Percentiles rank a stretch among this genome's conserved stretches.
phyloP scores from a whole-genome alignment of 1,140 invertebrate species.

The Tachypleus tridentatus region DNA sequence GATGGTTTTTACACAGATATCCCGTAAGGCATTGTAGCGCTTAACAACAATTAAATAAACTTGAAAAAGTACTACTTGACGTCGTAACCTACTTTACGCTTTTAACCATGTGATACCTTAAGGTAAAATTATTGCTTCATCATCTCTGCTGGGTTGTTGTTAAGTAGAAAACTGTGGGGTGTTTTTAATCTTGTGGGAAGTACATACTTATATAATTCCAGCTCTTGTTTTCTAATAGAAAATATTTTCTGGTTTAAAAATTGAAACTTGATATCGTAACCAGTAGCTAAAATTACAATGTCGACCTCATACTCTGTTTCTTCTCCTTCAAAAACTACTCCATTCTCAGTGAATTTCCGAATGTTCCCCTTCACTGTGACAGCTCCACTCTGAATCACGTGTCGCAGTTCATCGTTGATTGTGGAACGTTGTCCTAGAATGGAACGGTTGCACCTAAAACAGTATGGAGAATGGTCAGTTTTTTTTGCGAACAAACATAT shows the following conservation, averaged over 20 bases:
- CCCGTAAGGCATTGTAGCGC: no score
- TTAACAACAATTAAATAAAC: no score
- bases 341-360: constrained; percentile 27
- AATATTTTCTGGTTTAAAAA: constrained; percentile 29
- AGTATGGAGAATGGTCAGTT: constrained; percentile 37
- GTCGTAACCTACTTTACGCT: no score
- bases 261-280: constrained; percentile 35
- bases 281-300: constrained; percentile 34
- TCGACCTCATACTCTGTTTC: constrained; percentile 25
- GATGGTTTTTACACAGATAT: no score
- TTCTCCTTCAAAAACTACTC: constrained; percentile 31
- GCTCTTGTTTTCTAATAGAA: constrained; percentile 29
- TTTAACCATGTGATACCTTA: no score
- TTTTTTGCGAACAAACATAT: constrained; percentile 14
- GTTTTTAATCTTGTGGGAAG: constrained; percentile 32
- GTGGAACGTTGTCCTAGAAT: constrained; percentile 39
- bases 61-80: no score
- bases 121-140: no score
- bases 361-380: constrained; percentile 34
- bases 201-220: constrained; percentile 38
- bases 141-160: no score
- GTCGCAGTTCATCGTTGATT: constrained; percentile 43
- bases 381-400: constrained; percentile 37
- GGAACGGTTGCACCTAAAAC: constrained; percentile 37
- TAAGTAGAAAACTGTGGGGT: no score